Base-by-base conservation (phyloP, 2,888 invertebrate species). In the Listrodromus nycthemerus region DNA sequence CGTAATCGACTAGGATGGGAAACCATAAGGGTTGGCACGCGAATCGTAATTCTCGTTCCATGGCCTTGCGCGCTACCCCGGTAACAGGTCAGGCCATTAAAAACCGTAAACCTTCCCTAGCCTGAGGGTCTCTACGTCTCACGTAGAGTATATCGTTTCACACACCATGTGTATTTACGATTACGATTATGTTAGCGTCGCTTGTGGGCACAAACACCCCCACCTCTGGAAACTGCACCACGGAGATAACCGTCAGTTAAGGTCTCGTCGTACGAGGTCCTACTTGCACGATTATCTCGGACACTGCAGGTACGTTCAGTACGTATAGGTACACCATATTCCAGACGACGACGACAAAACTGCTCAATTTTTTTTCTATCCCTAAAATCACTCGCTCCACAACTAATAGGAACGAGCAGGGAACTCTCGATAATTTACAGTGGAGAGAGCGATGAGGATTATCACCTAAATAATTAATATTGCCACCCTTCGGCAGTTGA, bases 111-210 rank as follows among this genome's bases (percentile, higher is more conserved):
- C 74, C 85, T 73, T 63, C 83, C 80, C 33, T 58, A 6, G 48
- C 66, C 83, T 70, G 71, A 74, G 78, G 83, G 55, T 10, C 48
- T 76, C 67, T 80, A 55, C 61, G 41, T 52, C 66, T 79, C 24
- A 76, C 65, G 65, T 52, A 48, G 80, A 83, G 80, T 86, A 86
- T 87, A 87, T 88, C 86, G 88, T 87, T 90, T 89, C 88, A 87
- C 89, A 89, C 87, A 85, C 87, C 87, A 88, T 86, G 88, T 88
- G 86, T 89, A 87, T 89, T 90, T 88, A 88, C 86, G 87, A 85
- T 85, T 88, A 87, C 83, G 85, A 76, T 86, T 82, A 84, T 83
- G 79, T 30, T 45, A 75, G 41, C 75, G 78, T 84, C 80, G 71
- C 71, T 73, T 61, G 75, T 81, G 71, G 83, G 70, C 74, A 69